Evolutionary conservation across 2,888 invertebrate species (phyloP), one percentile per base, ranked within the genome.

Genomic region (Acrobasis consociella): DNA sequence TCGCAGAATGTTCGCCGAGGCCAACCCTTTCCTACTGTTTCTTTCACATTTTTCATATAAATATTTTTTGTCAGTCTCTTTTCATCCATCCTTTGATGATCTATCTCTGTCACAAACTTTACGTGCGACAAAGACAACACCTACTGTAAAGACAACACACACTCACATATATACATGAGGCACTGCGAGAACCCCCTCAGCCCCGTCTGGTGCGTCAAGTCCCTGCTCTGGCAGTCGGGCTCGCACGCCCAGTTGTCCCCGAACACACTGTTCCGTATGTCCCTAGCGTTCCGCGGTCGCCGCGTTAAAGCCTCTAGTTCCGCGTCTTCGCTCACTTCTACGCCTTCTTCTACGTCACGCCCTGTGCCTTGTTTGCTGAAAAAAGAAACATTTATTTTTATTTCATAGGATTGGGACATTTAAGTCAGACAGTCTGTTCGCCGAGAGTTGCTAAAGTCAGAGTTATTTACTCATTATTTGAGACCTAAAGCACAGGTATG

Each of bases 101-200:
- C n/a, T n/a, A n/a, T n/a, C 22, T 22, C 22, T 22, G 22, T 22
- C 22, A 22, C 22, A 22, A 22, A 22, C 22, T 2, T 22, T 22
- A 22, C 3, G 3, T 22, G 22, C 22, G 22, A 22, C 22, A 22
- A 22, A 22, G n/a, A n/a, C n/a, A n/a, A n/a, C 13, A 3, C 42
- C 1, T 13, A 5, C 11, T 11, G 9, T 13, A 31, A 17, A 22
- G 7, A 16, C 15, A 39, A 62, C 22, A 49, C 22, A 49, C 58
- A 88, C 93, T 89, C 58, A 93, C 93, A 83, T 49, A 92, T 69
- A 76, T 88, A 93, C 85, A 93, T 83, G 11, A 85, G 64, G 67
- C 91, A 93, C 68, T 92, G 91, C 50, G 88, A 83, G 69, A 89
- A 86, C 0, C 92, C 91, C 0, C 72, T 72, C 1, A 89, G 74